Evolutionary conservation across 2,113 vertebrate genomes (phyloP), one percentile per base, ranked within the genome.

Genomic region (Microcebus griseorufus): DNA sequence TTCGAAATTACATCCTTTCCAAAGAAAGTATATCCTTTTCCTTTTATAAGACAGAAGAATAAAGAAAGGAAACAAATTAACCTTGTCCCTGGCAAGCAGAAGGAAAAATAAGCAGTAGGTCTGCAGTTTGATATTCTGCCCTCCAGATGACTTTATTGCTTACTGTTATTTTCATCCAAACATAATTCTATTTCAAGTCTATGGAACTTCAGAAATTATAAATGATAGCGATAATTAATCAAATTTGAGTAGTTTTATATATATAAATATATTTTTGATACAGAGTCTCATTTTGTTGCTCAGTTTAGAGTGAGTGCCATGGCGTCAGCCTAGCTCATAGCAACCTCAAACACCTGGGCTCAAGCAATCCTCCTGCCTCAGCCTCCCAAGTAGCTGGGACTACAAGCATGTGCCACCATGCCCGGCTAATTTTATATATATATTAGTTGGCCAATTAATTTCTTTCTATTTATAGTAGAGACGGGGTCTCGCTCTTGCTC

Each of bases 171-270:
- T 64, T 93, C 45, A 93, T 90, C 29, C 45, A 88, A 55, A 76
- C 4, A 0, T 92, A 90, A 92, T 94, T 95, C 90, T 87, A 94
- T 96, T 94, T 96, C 42, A 85, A 42, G 69, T 95, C n/a, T n/a
- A 1, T 93, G 58, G 48, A 88, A 48, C 79, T 95, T 95, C 55
- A 93, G 2, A 95, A 84, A 67, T 96, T 93, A 84, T 2, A 90
- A 62, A 69, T 84, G 58, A 69, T 95, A 85, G 39, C 2, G 37
- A 81, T 90, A 94, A 92, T 93, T 90, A 81, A 76, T 91, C 89
- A 81, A 89, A 72, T 84, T 81, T 27, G 32, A 92, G 75, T 86
- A 73, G 39, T 94, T 93, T 88, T 55, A 73, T 8, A 45, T 45
- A 45, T 45, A 45, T 45, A 45, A 8, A 7, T 45, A 45, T 45